Percentiles rank a stretch among this genome's conserved stretches.
Evolutionary conservation across 2,113 vertebrate genomes (phyloP).

Genomic region (Platichthys flesus): DNA sequence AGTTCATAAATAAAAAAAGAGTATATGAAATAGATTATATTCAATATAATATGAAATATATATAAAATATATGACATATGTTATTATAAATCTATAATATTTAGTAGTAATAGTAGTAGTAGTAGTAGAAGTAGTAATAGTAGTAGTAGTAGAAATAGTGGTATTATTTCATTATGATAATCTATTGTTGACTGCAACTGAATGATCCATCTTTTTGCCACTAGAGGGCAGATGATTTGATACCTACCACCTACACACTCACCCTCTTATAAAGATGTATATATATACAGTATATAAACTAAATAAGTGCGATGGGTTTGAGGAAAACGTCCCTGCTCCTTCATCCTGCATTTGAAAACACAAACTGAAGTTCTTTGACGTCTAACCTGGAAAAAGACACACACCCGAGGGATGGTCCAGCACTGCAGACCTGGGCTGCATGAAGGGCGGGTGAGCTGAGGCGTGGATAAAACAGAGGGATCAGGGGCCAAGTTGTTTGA

Average conservation of each 20-base stretch:
- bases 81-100: too few species aligned
- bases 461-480: background rate
- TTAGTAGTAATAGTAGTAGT: too few species aligned
- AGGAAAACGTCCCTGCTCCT: too few species aligned
- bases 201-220: background rate
- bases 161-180: too few species aligned
- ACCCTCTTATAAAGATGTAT: background rate
- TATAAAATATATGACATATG: too few species aligned
- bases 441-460: background rate
- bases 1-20: too few species aligned
- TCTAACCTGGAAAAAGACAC: background rate
- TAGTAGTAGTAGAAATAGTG: too few species aligned
- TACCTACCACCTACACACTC: background rate
- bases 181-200: background rate
- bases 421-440: constrained; percentile 8
- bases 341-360: too few species aligned
- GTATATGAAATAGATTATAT: too few species aligned
- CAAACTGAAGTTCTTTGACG: background rate
- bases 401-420: background rate
- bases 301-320: background rate
- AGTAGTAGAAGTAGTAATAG: too few species aligned
- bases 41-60: too few species aligned
- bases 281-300: background rate
- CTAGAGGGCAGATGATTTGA: constrained; percentile 5
- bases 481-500: constrained; percentile 11